Conservation (phyloP, 2,113 vertebrate genomes). For the Corydoras maculifer region DNA sequence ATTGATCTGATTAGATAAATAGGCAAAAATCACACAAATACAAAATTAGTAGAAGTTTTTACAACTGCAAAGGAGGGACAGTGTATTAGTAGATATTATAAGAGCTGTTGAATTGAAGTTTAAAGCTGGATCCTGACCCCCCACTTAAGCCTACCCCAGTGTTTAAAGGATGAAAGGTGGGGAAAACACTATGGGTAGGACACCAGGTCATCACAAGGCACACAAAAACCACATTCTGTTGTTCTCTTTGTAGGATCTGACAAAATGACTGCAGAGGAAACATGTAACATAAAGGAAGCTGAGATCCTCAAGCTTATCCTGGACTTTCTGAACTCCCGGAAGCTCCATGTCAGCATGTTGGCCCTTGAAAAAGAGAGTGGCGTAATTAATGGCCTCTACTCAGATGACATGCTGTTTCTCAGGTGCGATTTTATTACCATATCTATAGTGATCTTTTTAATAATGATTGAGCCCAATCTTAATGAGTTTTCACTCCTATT, state of each 20-base stretch:
- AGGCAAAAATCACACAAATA: too few relatives aligned
- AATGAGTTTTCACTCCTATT: too few relatives aligned
- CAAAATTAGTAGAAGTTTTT: too few relatives aligned
- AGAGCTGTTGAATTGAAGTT: too few relatives aligned
- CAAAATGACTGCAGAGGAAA: slow-evolving; percentile 95
- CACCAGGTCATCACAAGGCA: too few relatives aligned
- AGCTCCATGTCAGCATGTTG: slow-evolving; percentile 97
- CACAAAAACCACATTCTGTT: background rate
- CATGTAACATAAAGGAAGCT: slow-evolving; percentile 90
- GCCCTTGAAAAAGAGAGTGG: slow-evolving; percentile 95
- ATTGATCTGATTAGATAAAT: too few relatives aligned
- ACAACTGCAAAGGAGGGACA: too few relatives aligned
- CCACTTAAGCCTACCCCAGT: too few relatives aligned
- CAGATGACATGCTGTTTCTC: slow-evolving; percentile 98
- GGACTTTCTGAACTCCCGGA: slow-evolving; percentile 92
- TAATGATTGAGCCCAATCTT: background rate
- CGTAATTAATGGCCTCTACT: slow-evolving; percentile 95
- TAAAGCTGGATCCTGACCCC: too few relatives aligned
- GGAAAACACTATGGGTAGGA: too few relatives aligned
- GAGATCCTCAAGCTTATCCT: slow-evolving; percentile 96
- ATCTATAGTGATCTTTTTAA: background rate
- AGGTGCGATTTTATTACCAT: slow-evolving; percentile 62
- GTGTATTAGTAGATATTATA: too few relatives aligned
- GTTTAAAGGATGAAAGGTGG: too few relatives aligned
- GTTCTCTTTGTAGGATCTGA: slow-evolving; percentile 46